Evolutionary conservation across 1,140 invertebrate species (phyloP), one percentile per base, ranked within the genome.

Genomic region (Drosophila ficusphila): DNA sequence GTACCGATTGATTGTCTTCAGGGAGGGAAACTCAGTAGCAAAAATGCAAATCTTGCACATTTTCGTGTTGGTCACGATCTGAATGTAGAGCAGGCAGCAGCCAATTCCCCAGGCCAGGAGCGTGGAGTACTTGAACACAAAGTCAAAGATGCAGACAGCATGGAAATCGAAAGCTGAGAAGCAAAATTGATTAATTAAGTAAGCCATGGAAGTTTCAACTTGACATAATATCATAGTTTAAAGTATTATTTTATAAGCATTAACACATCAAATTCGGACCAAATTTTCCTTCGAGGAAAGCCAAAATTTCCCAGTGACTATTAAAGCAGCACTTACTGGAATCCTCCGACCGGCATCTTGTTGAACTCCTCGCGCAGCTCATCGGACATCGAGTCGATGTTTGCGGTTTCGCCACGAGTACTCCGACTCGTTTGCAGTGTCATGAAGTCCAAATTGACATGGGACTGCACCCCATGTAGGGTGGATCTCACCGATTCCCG

Each of bases 111-210:
- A 86, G 8, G 69, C 49, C 11, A 81, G 21, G 2, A 81, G 6
- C 5, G 73, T 51, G 16, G 81, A 90, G 46, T 74, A 89, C 36
- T 91, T 91, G 0, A 85, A 47, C 33, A 91, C 70, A 12, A 73
- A 78, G 27, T 91, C 91, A 0, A 85, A 90, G 81, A 1, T 44
- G 51, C 7, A 91, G 31, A 60, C 68, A 91, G 3, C 7, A n/a
- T n/a, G 27, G 11, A 11, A 14, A 33, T 9, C 19, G 19, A 34
- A n/a, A 12, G 2, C 54, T 57, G 2, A 1, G 2, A 4, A 7
- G 1, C 5, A 12, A 6, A 8, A n/a, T 14, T 0, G n/a, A 4
- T 9, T 2, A 3, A 29, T 9, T 29, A 7, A 29, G 27, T 29
- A 8, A 3, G 27, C 27, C 9, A n/a, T n/a, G n/a, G n/a, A n/a